Evolutionary conservation across 1,140 invertebrate species (phyloP), one percentile per base, ranked within the genome.

Genomic region (Euura lappo): DNA sequence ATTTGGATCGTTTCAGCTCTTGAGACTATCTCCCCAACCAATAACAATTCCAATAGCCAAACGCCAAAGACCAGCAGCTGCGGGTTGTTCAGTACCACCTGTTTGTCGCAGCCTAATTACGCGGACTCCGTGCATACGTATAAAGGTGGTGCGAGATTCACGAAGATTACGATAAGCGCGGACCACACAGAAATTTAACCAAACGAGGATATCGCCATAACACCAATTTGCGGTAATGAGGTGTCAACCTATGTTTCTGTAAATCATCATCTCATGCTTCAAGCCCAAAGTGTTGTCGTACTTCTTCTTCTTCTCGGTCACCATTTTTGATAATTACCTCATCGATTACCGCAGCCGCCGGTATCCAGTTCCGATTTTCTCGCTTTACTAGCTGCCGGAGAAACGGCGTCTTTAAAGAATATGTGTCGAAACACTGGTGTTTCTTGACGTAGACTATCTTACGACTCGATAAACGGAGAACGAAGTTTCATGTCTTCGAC

Each of bases 91-190:
- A 60, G 51, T 60, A 74, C 75, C 76, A 77, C 76, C 76, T 77
- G 76, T 77, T 77, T 74, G 76, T 77, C 76, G 74, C 76, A 77
- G 72, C 75, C 76, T 77, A 77, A 77, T 77, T 77, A 77, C 74
- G 76, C 69, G 64, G 10, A 60, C 51, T 3, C 3, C 3, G 51
- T 60, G 13, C 28, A 28, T 28, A 28, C 28, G 28, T 28, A 28
- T 28, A 28, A 28, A 28, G 28, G 28, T 28, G 28, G 28, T 28
- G 28, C 28, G 28, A 5, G 51, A 60, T 60, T n/a, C 51, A 11
- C 13, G 51, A 60, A 46, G 72, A 75, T 28, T 74, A 71, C 72
- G 78, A 76, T 78, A 71, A 77, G 75, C 74, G 65, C 44, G 44
- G 70, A 73, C 72, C 69, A 68, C 66, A 68, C 74, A 72, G 74